These are phyloP conservation scores for Hormaphis cornu DNA, from an alignment of 1,140 invertebrate species.

Conservation along the genomic window DNA sequence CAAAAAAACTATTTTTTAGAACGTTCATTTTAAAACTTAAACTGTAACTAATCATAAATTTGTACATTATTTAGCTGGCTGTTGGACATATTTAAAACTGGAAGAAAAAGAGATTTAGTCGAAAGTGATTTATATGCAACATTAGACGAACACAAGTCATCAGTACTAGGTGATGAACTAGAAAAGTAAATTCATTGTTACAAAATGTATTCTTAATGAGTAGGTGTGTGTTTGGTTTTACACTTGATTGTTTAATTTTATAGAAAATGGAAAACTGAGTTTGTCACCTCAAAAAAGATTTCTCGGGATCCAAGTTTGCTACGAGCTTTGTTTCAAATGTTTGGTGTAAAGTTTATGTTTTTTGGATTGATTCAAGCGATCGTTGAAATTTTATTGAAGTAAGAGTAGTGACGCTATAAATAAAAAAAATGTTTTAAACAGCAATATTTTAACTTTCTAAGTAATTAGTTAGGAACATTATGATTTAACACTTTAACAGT, in stretches of 20 bases:
- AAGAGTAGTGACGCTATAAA: too few species aligned
- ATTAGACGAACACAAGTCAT: conserved; percentile 53
- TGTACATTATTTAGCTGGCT: conserved; percentile 49
- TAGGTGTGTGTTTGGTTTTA: too few species aligned
- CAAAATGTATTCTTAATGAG: background rate
- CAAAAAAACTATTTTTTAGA: too few species aligned
- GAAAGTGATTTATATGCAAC: conserved; percentile 57
- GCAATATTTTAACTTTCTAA: background rate
- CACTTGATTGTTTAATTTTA: background rate
- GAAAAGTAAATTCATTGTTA: conserved; percentile 37
- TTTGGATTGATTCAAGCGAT: conserved; percentile 47
- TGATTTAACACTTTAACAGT: too few species aligned
- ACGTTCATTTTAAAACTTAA: background rate
- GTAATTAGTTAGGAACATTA: too few species aligned
- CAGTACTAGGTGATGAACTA: conserved; percentile 49
- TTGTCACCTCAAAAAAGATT: conserved; percentile 39
- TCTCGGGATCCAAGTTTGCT: conserved; percentile 46
- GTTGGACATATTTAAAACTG: conserved; percentile 55
- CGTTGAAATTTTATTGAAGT: conserved; percentile 45
- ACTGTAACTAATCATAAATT: too few species aligned
- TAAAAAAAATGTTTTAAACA: too few species aligned
- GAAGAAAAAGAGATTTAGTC: conserved; percentile 56
- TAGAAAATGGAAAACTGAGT: conserved; percentile 38
- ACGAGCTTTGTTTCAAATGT: conserved; percentile 47
- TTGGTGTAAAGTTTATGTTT: conserved; percentile 46